Conservation (phyloP, 2,113 vertebrate species). For the Cariama cristata region DNA sequence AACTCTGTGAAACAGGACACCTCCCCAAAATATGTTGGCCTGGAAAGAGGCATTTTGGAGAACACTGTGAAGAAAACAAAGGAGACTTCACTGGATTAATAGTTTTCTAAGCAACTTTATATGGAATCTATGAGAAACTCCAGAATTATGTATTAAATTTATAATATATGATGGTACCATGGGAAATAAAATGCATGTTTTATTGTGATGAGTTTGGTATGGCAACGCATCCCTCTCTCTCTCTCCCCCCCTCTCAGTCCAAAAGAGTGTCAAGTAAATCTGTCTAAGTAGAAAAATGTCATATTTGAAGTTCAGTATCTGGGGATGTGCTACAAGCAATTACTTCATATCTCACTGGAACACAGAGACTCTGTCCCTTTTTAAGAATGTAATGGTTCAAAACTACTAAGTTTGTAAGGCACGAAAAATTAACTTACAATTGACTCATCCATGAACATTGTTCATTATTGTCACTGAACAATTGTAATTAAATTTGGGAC, state of each 20-base stretch:
- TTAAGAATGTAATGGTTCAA: background rate
- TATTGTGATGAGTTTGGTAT: background rate
- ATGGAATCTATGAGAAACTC: background rate
- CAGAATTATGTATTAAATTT: background rate
- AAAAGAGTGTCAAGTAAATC: background rate
- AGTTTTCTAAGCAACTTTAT: background rate
- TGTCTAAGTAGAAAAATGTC: background rate
- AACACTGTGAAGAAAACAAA: background rate
- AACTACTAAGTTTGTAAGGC: background rate
- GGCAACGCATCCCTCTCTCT: rapidly evolving
- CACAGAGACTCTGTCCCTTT: background rate
- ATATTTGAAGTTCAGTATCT: background rate
- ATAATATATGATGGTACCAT: background rate
- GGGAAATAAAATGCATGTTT: background rate
- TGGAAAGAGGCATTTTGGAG: background rate
- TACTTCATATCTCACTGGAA: background rate
- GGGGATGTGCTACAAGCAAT: background rate
- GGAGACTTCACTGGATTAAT: background rate
- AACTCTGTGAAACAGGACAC: background rate
- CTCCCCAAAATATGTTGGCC: background rate
- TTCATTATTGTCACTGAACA: background rate
- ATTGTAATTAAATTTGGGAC: background rate
- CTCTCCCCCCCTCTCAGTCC: background rate
- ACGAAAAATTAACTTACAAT: background rate
- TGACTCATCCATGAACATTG: background rate